Conservation (phyloP, 2,797 vertebrate species). For the Danio albolineatus region DNA sequence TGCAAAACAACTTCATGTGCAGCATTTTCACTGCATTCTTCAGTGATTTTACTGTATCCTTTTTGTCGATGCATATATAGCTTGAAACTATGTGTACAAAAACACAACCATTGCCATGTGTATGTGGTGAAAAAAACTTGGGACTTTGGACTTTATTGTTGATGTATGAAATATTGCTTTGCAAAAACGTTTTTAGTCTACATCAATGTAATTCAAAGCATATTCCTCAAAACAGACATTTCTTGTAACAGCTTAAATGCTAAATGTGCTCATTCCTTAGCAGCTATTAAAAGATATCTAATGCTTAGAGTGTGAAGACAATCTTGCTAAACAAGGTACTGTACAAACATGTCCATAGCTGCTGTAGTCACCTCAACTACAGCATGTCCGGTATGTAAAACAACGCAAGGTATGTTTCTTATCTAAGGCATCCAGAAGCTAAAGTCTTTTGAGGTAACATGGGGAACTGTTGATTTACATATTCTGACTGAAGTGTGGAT, state of each 20-base stretch:
- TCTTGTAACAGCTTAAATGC: too few species aligned
- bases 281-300: background rate
- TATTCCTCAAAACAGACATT: background rate
- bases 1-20: too few species aligned
- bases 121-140: too few species aligned
- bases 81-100: too few species aligned
- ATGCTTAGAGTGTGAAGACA: background rate
- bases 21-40: too few species aligned
- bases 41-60: too few species aligned
- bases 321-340: background rate
- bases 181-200: background rate
- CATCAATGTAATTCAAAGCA: background rate
- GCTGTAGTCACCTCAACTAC: constrained; percentile 4
- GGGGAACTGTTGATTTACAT: background rate
- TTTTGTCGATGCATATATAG: too few species aligned
- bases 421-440: background rate
- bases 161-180: background rate
- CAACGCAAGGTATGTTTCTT: background rate
- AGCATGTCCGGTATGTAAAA: background rate
- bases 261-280: too few species aligned
- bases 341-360: background rate
- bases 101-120: too few species aligned
- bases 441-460: background rate
- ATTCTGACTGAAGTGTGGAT: background rate
- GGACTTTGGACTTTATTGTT: too few species aligned